Evolutionary conservation across 2,797 vertebrate genomes (phyloP).

Genomic region (Serranus cabrilla): DNA sequence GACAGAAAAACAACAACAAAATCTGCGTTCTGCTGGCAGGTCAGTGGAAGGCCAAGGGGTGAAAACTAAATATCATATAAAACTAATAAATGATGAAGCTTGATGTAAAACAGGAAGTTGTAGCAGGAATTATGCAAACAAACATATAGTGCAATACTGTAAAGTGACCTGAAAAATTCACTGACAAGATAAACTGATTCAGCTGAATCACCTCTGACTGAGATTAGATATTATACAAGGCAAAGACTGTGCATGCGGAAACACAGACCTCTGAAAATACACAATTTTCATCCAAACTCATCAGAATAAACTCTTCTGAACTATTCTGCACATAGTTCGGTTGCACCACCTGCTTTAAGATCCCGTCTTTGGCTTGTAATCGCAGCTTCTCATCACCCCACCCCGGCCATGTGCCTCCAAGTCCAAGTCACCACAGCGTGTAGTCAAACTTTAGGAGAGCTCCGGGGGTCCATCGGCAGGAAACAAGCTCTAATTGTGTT

Average conservation of each 20-base stretch:
- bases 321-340: not conserved
- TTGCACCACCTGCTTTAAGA: slow-evolving; percentile 4
- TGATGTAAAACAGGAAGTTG: not conserved
- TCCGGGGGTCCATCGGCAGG: slow-evolving; percentile 71
- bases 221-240: slow-evolving; percentile 3
- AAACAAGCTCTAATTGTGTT: slow-evolving; percentile 82
- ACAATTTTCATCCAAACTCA: not conserved
- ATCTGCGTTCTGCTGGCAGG: too few species aligned
- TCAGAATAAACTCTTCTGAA: not conserved
- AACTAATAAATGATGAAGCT: not conserved
- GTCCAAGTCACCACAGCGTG: slow-evolving; percentile 57
- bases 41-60: too few species aligned
- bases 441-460: slow-evolving; percentile 74
- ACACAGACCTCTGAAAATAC: not conserved
- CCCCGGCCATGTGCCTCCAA: slow-evolving; percentile 26
- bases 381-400: slow-evolving; percentile 30
- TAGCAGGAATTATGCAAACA: not conserved
- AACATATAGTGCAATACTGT: not conserved
- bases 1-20: too few species aligned
- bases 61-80: too few species aligned
- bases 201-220: slow-evolving; percentile 12
- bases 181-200: not conserved
- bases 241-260: slow-evolving; percentile 4
- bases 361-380: not conserved
- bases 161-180: not conserved